Base-by-base conservation (phyloP, 2,888 invertebrate species). In the Chorisops tibialis region DNA sequence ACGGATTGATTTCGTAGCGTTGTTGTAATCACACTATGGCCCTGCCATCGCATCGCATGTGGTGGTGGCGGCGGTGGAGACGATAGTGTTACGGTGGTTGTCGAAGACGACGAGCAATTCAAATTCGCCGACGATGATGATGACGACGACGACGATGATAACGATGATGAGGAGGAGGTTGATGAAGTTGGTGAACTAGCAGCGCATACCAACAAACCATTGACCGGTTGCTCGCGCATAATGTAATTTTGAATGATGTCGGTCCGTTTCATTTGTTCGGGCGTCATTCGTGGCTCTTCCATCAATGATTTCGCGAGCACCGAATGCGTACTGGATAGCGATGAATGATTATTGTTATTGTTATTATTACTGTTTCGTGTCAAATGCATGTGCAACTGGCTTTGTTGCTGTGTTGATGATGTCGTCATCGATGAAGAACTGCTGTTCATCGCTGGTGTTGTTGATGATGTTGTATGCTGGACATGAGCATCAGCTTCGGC, bases 231-330 rank as follows among this genome's bases (percentile, higher is more conserved):
- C 70, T 88, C 88, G 3, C 91, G 85, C 86, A 93, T 91, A 77
- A 95, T 91, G 79, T 91, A 92, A 76, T 89, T 92, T 79, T 93
- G 93, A 74, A 95, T 92, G 73, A 93, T 89, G 78, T 95, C 94
- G 37, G 92, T 91, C 72, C 93, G 87, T 78, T 93, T 93, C 79
- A 92, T 84, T 80, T 93, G 93, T 79, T 94, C 94, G 56, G 93
- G 91, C 45, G 92, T 93, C 91, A 93, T 93, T 70, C 92, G 84
- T 6, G 94, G 93, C n/a, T 92, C 92, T 74, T 92, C 93, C 89
- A 93, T 93, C 67, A 95, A 79, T 63, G 92, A 91, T 75, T 91
- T 91, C 68, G 94, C 93, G 67, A 95, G 80, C 70, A 93, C 94
- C 39, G 92, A 93, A 80, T 93, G 93, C 63, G 91, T 92, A 72